Base-by-base conservation (phyloP, 2,113 vertebrate species). In the Amphilophus citrinellus region DNA sequence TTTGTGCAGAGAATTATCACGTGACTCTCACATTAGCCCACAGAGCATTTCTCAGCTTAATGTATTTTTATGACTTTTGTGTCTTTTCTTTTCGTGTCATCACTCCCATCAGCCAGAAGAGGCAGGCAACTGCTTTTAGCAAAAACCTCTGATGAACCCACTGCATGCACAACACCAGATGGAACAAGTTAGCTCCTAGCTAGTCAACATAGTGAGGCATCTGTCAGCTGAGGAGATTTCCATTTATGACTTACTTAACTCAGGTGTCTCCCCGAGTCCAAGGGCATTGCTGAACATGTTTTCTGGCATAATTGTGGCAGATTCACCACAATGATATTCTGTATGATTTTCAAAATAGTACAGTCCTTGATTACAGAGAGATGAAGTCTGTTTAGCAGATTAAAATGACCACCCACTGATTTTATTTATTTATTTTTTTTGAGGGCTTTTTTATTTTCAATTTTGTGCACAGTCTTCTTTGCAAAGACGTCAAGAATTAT, bases 101-200 rank as follows among this genome's bases (percentile, higher is more conserved):
- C 27, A 53, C 15, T 53, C 17, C 10, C 15, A 17, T 50, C 47
- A 73, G 27, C 4, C 47, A 56, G 32, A n/a, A 56, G 27, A 73
- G 22, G 15, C 7, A 30, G 15, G 7, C n/a, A 68, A 42, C 53
- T 30, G 39, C n/a, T 35, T 73, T 71, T 42, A 59, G 22, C 27
- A 3, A 20, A 80, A 65, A 17, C 61, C 24, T 71, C 63, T n/a
- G 3, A 17, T n/a, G 30, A 35, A 47, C 32, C 39, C 5, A 42
- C 10, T n/a, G 59, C 35, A 42, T 47, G 77, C 61, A 37, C 10
- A 37, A n/a, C 61, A 56, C 27, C 44, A 63, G 60, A 35, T 20
- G 76, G 76, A 50, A 42, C 58, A 50, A 61, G 39, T 56, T 63
- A 35, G 77, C 61, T 79, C 30, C 47, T 63, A 53, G 77, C 61